These are phyloP conservation scores for Enteromius fasciolatus DNA, from an alignment of 2,797 vertebrate genomes.

Conservation along the genomic window DNA sequence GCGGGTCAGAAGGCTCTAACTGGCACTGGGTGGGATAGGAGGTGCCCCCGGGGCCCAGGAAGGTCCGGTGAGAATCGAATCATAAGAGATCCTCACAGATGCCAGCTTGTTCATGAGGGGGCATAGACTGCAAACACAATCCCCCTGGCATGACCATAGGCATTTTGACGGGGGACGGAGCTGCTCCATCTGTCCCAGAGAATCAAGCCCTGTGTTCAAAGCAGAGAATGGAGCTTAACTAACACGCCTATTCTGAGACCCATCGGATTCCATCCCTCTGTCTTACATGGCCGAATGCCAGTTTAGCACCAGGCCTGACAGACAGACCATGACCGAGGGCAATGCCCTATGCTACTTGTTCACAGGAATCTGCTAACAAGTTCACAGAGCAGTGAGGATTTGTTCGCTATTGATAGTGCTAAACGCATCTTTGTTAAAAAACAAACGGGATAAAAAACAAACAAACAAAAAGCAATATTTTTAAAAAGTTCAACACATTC, in stretches of 20 bases:
- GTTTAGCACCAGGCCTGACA: conserved; percentile 39
- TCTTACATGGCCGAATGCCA: conserved; percentile 39
- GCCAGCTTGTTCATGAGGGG: conserved; percentile 36
- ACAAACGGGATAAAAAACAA: not conserved
- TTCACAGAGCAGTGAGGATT: conserved; percentile 25
- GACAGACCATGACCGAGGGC: conserved; percentile 31
- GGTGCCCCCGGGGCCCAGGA: conserved; percentile 4
- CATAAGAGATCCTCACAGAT: conserved; percentile 25
- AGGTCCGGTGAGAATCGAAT: conserved; percentile 20
- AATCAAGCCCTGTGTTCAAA: conserved; percentile 22
- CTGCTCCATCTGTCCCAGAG: conserved; percentile 35
- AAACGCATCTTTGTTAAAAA: conserved; percentile 16
- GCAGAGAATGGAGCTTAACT: conserved; percentile 36
- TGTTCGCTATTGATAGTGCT: not conserved
- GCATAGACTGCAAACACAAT: conserved; percentile 27
- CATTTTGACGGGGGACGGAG: conserved; percentile 38
- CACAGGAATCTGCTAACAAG: conserved; percentile 44
- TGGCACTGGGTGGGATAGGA: conserved; percentile 26
- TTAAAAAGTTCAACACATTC: not conserved
- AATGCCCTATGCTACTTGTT: conserved; percentile 21
- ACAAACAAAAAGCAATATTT: not conserved
- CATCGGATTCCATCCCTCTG: conserved; percentile 39
- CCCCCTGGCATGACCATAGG: conserved; percentile 29
- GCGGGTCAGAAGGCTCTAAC: conserved; percentile 29
- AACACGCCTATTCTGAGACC: conserved; percentile 27